Base-by-base conservation (phyloP, 2,113 vertebrate genomes). In the Gadus chalcogrammus region DNA sequence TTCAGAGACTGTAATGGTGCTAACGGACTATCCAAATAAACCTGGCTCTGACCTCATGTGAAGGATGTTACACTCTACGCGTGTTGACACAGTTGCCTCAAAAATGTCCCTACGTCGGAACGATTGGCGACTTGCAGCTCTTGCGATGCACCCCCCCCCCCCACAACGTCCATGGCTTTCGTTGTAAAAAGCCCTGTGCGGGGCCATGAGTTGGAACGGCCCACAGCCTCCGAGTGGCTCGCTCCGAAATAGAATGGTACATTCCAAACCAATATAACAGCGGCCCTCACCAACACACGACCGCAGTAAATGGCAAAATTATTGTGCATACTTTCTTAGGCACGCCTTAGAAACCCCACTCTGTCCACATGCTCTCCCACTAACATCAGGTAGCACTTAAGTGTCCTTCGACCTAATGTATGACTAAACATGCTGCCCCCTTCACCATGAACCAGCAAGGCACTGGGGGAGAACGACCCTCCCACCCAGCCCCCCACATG, bases 381-480 rank as follows among this genome's bases (percentile, higher is more conserved):
- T 84, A 90, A 91, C 92, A 93, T 93, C 92, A 92, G 91, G 91
- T 92, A 92, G 85, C 84, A 89, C 83, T 93, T 92, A 91, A 88
- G 79, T 83, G 82, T 90, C 89, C 89, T 85, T 91, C 80, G 28
- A 78, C 79, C 81, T 84, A 87, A 87, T 78, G 84, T 85, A 86
- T 89, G 90, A 92, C 89, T 88, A 88, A 92, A 90, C 88, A 86
- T 67, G 85, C 87, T 85, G 82, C 79, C 82, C 82, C 83, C 81
- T 80, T 86, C 73, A 63, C 78, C 66, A 16, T 13, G 73, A 68
- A 72, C 72, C 60, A 17, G 65, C 68, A 79, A 64, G 81, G 82
- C 82, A 70, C 55, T 74, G 61, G 68, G 62, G 66, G 53, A 20
- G 60, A 79, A 79, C 78, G 76, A 67, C 5, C 55, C 5, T 17